phyloP scores from a whole-genome alignment of 2,888 invertebrate genomes.

The Steromphala cineraria region DNA sequence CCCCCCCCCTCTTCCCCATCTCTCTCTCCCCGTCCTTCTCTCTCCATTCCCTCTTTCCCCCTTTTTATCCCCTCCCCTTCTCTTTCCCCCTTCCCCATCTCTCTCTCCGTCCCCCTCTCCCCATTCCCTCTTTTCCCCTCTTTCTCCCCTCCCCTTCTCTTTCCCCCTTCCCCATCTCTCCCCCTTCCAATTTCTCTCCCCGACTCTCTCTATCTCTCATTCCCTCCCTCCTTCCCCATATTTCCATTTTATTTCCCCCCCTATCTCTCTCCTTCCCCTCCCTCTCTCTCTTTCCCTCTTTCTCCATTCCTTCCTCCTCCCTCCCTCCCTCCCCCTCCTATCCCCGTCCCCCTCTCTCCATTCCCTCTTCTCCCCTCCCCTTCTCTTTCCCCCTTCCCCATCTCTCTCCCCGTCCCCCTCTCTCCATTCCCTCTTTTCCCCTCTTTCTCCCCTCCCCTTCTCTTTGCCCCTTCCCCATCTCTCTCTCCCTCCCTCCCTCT shows the following conservation, averaged over 20 bases:
- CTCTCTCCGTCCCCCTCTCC: background rate
- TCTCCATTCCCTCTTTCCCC: too few relatives aligned
- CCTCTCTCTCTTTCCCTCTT: background rate
- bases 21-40: background rate
- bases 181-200: too few relatives aligned
- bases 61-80: too few relatives aligned
- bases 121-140: background rate
- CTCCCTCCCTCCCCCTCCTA: too few relatives aligned
- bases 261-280: background rate
- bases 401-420: background rate
- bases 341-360: background rate
- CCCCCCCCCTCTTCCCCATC: background rate
- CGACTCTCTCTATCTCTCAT: too few relatives aligned
- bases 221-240: too few relatives aligned
- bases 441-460: background rate
- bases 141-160: background rate
- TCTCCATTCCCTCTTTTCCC: background rate
- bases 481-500: conserved; percentile 11
- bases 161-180: background rate
- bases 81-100: background rate
- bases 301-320: background rate
- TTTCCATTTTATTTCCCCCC: background rate
- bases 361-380: conserved; percentile 17
- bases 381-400: conserved; percentile 1
- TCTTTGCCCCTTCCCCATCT: background rate